phyloP scores from a whole-genome alignment of 2,797 vertebrate species.

The Echiichthys vipera region DNA sequence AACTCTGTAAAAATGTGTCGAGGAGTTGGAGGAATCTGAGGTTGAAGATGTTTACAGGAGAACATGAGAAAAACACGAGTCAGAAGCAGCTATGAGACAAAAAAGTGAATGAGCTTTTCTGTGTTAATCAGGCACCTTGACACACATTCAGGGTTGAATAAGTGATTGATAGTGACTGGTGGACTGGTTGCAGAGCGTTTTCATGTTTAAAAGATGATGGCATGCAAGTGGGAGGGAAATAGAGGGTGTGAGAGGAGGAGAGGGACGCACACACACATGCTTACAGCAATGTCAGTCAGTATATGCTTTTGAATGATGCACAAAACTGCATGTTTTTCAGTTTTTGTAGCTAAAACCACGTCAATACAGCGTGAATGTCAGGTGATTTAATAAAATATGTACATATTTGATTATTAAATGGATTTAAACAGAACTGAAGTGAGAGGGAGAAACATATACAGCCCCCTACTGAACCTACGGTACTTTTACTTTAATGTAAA shows the following conservation, averaged over 20 bases:
- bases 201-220: conserved; percentile 34
- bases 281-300: neutral
- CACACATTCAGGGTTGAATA: neutral
- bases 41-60: neutral
- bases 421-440: neutral
- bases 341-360: neutral
- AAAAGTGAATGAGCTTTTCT: neutral
- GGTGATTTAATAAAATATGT: neutral
- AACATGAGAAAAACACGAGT: neutral
- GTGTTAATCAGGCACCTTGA: neutral
- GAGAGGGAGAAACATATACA: neutral
- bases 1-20: conserved; percentile 24
- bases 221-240: conserved; percentile 17
- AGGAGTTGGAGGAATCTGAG: conserved; percentile 1
- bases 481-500: neutral
- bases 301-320: neutral
- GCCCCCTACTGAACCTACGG: neutral
- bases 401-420: neutral
- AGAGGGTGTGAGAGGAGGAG: neutral
- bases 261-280: neutral
- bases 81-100: neutral
- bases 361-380: neutral
- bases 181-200: neutral
- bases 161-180: neutral
- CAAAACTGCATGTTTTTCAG: neutral